A percentile compares a stretch with the other conserved stretches of the same genome.
phyloP scores from a whole-genome alignment of 2,113 vertebrate species.

The Gopherus evgoodei region DNA sequence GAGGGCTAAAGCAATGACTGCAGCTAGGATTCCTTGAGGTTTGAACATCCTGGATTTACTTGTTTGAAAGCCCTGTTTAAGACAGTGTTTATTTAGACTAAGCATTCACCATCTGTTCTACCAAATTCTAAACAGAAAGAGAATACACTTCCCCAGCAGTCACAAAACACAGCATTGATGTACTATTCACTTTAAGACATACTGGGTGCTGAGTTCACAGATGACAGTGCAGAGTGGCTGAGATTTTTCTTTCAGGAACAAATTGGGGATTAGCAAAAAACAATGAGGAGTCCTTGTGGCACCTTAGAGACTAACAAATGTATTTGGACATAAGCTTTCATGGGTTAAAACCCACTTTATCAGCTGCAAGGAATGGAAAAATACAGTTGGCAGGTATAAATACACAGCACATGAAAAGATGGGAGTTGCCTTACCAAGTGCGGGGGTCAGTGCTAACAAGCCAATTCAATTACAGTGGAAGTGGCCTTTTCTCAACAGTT shows the following conservation, averaged over 20 bases:
- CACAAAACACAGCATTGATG: slow-evolving; percentile 22
- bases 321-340: no score
- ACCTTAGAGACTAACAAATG: no score
- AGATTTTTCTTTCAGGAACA: neutral
- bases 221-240: neutral
- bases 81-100: slow-evolving; percentile 27
- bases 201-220: neutral
- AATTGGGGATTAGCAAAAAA: neutral
- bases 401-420: no score
- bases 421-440: no score
- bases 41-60: neutral
- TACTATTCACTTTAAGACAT: neutral
- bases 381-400: no score
- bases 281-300: no score
- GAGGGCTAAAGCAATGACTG: neutral
- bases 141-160: slow-evolving; percentile 21
- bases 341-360: no score
- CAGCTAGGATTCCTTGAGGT: neutral
- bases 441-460: no score
- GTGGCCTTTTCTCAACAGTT: no score
- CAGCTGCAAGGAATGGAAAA: no score
- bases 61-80: neutral
- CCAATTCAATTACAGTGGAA: no score
- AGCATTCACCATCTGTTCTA: slow-evolving; percentile 45
- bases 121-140: slow-evolving; percentile 14